phyloP scores from a whole-genome alignment of 2,797 vertebrate genomes.

The Sebastes oblongus region DNA sequence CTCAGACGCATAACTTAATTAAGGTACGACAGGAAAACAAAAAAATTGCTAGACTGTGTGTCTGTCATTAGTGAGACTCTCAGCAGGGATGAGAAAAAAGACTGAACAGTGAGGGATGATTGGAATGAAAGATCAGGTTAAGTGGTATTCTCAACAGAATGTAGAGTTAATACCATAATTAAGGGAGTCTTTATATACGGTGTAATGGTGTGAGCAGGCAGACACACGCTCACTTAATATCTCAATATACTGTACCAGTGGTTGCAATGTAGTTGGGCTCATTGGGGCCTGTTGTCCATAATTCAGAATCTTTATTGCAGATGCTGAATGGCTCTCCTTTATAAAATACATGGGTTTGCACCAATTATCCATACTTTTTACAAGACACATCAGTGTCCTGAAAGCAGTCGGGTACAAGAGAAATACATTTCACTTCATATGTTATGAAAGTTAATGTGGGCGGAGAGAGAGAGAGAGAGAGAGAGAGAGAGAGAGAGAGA shows the following conservation, averaged over 20 bases:
- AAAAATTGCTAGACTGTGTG: background rate
- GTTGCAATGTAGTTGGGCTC: background rate
- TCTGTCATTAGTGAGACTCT: slow-evolving; percentile 25
- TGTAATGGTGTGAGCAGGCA: background rate
- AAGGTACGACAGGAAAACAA: slow-evolving; percentile 28
- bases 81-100: slow-evolving; percentile 12
- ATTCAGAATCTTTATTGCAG: slow-evolving; percentile 25
- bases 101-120: background rate
- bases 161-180: slow-evolving; percentile 21
- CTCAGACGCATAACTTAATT: slow-evolving; percentile 30
- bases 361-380: slow-evolving; percentile 15
- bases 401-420: slow-evolving; percentile 26
- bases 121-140: slow-evolving; percentile 30
- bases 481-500: background rate
- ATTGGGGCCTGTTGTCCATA: background rate
- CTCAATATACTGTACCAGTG: background rate
- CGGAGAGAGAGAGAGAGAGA: background rate
- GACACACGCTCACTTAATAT: background rate
- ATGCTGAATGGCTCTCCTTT: background rate
- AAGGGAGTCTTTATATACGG: background rate
- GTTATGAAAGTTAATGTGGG: slow-evolving; percentile 4
- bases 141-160: slow-evolving; percentile 28
- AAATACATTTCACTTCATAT: slow-evolving; percentile 53
- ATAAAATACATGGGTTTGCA: slow-evolving; percentile 21
- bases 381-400: slow-evolving; percentile 3